Base-by-base conservation (phyloP, 2,797 vertebrate genomes). In the Staurois parvus region DNA sequence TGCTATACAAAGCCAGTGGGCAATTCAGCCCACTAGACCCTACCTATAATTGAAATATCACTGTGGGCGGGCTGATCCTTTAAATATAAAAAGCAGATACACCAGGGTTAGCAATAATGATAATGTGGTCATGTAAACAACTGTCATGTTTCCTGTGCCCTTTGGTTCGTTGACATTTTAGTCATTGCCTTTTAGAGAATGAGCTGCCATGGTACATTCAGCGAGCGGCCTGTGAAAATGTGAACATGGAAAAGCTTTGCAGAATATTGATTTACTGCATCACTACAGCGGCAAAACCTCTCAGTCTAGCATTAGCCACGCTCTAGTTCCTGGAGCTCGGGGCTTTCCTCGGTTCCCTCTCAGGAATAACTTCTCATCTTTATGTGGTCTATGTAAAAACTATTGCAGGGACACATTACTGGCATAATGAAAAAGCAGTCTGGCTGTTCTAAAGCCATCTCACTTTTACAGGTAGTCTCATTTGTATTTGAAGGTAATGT, bases 231-330 rank as follows among this genome's bases (percentile, higher is more conserved):
- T 73, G 85, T 83, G 56, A 79, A 83, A 86, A 86, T 83, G 45
- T 78, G 74, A 78, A 83, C 79, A 73, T 78, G 74, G 52, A 86
- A 86, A 86, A 74, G 80, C 75, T 83, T 37, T 79, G 81, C 76
- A 83, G 62, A 87, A 78, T 87, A 87, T 83, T 87, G 85, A 87
- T 83, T 83, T 87, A 74, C 75, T 68, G 75, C 79, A 72, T 82
- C 68, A 83, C 85, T 86, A 82, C 79, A 86, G 29, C 34, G 8
- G 76, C 59, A 40, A 48, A 87, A 87, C 82, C 64, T 82, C 59
- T 79, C 81, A 79, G 75, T 66, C 68, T 56, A 15, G 81, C 75
- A 83, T 87, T 87, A 87, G 72, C 75, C 79, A 83, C 76, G 85
- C 85, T 87, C 85, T 79, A 87, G 79, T 87, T 87, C 85, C 69